A percentile compares a stretch with the other conserved stretches of the same genome.
Evolutionary conservation across 2,888 invertebrate species (phyloP).

Genomic region (Chrysodeixis includens): DNA sequence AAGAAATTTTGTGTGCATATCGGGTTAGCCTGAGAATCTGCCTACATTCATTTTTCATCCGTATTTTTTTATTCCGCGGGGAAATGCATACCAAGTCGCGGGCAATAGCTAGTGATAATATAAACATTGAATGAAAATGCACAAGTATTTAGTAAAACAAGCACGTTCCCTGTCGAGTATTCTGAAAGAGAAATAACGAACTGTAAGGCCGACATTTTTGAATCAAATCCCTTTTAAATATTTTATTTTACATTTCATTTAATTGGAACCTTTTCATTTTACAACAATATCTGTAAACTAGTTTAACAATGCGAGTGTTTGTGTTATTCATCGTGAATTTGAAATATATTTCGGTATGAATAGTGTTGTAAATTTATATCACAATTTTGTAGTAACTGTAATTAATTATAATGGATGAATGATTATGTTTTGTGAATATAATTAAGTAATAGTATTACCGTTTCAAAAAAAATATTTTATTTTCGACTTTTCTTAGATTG

Average conservation of each 20-base stretch:
- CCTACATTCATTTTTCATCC: no score
- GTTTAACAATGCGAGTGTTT: not conserved
- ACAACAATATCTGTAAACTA: not conserved
- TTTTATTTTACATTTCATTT: slow-evolving; percentile 29
- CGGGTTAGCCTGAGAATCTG: no score
- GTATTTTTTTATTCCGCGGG: no score
- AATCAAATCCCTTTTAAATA: slow-evolving; percentile 37
- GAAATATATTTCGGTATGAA: not conserved
- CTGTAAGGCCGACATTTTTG: slow-evolving; percentile 32
- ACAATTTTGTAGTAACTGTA: not conserved
- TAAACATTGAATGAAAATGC: slow-evolving; percentile 25
- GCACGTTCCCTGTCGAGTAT: slow-evolving; percentile 18
- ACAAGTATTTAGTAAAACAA: slow-evolving; percentile 20
- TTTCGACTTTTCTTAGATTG: no score
- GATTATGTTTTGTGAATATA: no score
- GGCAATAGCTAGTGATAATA: no score
- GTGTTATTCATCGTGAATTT: not conserved
- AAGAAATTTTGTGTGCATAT: no score
- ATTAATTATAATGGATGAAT: no score
- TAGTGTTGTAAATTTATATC: not conserved
- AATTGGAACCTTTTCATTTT: not conserved
- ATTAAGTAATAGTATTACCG: no score
- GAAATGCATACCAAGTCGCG: no score
- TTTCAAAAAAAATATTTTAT: no score
- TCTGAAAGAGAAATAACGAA: slow-evolving; percentile 40